Evolutionary conservation across 2,113 vertebrate species (phyloP).

Genomic region (Melanostigma gelatinosum): DNA sequence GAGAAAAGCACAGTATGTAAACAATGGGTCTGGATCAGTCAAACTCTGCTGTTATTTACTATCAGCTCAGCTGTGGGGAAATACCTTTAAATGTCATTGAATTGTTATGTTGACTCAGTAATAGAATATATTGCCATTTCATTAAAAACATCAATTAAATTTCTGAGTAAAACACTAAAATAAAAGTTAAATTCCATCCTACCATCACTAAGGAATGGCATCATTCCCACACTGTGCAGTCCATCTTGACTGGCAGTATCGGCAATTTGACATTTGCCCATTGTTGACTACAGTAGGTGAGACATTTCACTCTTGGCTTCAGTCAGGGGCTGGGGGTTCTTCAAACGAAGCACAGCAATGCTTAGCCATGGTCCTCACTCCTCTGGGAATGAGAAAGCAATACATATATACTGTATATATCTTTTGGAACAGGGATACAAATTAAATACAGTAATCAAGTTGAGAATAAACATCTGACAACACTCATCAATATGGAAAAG

Average conservation of each 20-base stretch:
- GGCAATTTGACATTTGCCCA: neutral
- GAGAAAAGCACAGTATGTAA: slow-evolving; percentile 11
- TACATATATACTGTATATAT: neutral
- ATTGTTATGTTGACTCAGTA: neutral
- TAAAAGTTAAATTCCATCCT: neutral
- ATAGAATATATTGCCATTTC: neutral
- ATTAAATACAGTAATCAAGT: neutral
- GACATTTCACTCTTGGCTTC: slow-evolving; percentile 9
- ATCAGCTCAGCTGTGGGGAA: neutral
- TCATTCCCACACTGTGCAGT: neutral
- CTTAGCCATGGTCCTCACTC: slow-evolving; percentile 8
- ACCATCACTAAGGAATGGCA: slow-evolving; percentile 14
- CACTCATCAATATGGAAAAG: neutral
- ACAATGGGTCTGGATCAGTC: neutral
- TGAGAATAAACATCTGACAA: neutral
- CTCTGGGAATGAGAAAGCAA: slow-evolving; percentile 7
- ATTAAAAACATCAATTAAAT: neutral
- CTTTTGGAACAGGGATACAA: neutral
- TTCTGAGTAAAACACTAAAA: neutral
- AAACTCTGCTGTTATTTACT: neutral
- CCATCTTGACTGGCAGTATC: neutral
- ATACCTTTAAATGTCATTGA: neutral
- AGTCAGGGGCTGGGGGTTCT: slow-evolving; percentile 55
- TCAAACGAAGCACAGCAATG: neutral
- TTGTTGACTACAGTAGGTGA: neutral